These are phyloP conservation scores for Otus sunia DNA, from an alignment of 2,113 vertebrate genomes.

Conservation along the genomic window DNA sequence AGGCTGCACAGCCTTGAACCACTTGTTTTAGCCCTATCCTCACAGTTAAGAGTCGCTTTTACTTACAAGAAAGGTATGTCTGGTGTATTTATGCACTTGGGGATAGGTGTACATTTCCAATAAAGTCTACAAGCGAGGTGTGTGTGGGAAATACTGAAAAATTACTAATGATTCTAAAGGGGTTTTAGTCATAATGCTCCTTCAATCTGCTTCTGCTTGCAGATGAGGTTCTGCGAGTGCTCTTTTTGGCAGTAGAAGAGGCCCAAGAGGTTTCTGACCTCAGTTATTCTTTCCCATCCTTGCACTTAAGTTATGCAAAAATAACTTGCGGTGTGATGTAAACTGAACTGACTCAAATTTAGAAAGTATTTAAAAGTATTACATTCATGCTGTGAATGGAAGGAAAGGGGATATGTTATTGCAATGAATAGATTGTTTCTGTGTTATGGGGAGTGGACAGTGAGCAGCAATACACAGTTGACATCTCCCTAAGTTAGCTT, in stretches of 20 bases:
- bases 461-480: neutral
- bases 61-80: neutral
- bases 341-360: neutral
- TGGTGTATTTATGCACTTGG: neutral
- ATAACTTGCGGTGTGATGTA: neutral
- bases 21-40: neutral
- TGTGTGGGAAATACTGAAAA: slow-evolving; percentile 12
- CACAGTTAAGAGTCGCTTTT: neutral
- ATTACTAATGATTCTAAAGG: slow-evolving; percentile 22
- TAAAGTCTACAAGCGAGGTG: neutral
- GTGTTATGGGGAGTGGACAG: neutral
- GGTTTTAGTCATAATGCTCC: slow-evolving; percentile 25
- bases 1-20: neutral
- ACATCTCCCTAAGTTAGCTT: neutral
- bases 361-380: neutral
- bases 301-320: neutral
- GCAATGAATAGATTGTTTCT: neutral
- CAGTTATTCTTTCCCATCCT: neutral
- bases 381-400: neutral
- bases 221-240: neutral
- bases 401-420: neutral
- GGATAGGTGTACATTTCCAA: neutral
- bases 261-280: neutral
- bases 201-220: neutral
- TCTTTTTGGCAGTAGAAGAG: neutral